Percentiles rank a stretch among this genome's conserved stretches.
Conservation (phyloP, 2,888 invertebrate genomes). For the Willowsia nigromaculata region DNA sequence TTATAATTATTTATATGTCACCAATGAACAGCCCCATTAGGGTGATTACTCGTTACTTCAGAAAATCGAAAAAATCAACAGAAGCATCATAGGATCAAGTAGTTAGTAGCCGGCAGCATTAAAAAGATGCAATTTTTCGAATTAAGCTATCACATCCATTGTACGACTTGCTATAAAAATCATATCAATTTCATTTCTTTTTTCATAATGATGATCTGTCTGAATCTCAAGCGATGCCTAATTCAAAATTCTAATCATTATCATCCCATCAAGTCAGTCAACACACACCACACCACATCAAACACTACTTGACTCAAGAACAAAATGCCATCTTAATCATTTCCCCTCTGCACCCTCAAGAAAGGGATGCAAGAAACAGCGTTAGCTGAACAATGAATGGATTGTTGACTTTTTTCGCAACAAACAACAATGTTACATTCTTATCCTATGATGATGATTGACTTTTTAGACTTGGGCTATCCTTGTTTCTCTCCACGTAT, state of each 20-base stretch:
- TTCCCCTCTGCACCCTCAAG: conserved; percentile 12
- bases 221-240: neutral
- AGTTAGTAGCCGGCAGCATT: conserved; percentile 4
- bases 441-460: neutral
- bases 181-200: conserved; percentile 52
- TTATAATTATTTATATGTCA: neutral
- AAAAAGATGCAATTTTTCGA: neutral
- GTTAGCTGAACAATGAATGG: conserved; percentile 17
- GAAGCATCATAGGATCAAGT: conserved; percentile 8
- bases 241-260: conserved; percentile 37
- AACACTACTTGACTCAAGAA: neutral
- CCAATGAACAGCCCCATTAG: neutral
- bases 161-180: conserved; percentile 33
- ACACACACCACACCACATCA: conserved; percentile 34
- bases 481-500: neutral
- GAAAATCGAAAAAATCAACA: conserved; percentile 32
- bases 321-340: neutral
- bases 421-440: neutral
- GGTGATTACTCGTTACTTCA: neutral
- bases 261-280: conserved; percentile 28
- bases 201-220: neutral
- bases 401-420: conserved; percentile 40
- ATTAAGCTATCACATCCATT: conserved; percentile 19
- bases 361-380: neutral
- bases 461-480: conserved; percentile 10